Base-by-base conservation (phyloP, 2,113 vertebrate species). In the Scolopax mira region DNA sequence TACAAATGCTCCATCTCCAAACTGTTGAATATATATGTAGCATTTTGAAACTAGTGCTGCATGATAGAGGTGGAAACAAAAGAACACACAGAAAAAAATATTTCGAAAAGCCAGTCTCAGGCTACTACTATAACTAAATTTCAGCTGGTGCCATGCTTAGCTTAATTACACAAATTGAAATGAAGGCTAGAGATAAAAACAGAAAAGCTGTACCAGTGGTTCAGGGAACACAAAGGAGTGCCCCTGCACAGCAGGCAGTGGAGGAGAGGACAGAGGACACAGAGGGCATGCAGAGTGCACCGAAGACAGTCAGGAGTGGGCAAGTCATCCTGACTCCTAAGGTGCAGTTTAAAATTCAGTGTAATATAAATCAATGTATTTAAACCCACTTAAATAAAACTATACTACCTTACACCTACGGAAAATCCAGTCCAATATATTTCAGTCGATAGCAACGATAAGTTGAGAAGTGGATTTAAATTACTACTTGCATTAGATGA, bases 271-370 rank as follows among this genome's bases (percentile, higher is more conserved):
- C n/a, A 46, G 3, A 13, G n/a, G 48, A 15, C 33, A 33, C 33
- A 42, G 6, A 4, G 30, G 39, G 64, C 5, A 6, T 0, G 15
- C 54, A 18, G 51, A 49, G 24, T 2, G 37, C 13, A 28, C 13
- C 1, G 4, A 31, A 60, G 17, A 37, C 30, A 78, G 44, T 3
- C 17, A 25, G 28, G 16, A 22, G 2, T 6, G 4, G 14, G 24
- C 4, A 6, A 41, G 10, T 13, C 44, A 71, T 52, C 25, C 67
- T 0, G 0, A 51, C 21, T 61, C 4, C 21, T 64, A 39, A 91
- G 62, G 10, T 21, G 28, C 27, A 85, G 37, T 44, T 89, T 65
- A 80, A 80, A 18, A 8, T 54, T 49, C 9, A 66, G 21, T 4
- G 11, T 65, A 41, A 52, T 25, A 93, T 14, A 87, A 87, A 69